Evolutionary conservation across 2,888 invertebrate genomes (phyloP).

Genomic region (Amaurobius ferox): DNA sequence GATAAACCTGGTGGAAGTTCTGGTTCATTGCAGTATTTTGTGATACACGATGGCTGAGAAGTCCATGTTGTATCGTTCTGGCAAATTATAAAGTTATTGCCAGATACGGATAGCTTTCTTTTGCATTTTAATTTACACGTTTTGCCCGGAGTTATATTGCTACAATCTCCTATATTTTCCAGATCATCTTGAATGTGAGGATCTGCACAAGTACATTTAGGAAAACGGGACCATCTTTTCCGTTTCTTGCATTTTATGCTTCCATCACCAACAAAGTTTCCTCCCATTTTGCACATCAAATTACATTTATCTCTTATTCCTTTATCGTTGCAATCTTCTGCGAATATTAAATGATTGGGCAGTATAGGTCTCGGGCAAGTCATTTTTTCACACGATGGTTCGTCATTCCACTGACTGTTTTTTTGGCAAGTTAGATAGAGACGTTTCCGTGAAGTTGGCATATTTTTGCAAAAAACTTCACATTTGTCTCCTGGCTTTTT

Average conservation of each 20-base stretch:
- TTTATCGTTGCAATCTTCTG: conserved; percentile 12
- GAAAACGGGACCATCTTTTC: neutral
- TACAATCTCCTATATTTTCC: conserved; percentile 4
- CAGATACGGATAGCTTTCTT: neutral
- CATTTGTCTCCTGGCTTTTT: conserved; percentile 15
- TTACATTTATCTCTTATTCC: neutral
- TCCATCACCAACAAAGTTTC: neutral
- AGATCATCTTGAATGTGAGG: neutral
- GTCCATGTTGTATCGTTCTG: conserved; percentile 13
- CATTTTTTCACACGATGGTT: neutral
- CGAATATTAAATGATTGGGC: neutral
- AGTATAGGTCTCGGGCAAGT: neutral
- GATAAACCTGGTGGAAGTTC: neutral
- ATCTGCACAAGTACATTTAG: conserved; percentile 9
- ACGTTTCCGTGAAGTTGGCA: neutral
- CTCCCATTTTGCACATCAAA: neutral
- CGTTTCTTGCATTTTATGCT: neutral
- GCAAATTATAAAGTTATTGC: neutral
- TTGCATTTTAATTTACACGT: neutral
- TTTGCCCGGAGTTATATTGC: neutral
- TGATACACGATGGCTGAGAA: conserved; percentile 6
- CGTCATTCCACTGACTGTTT: conserved; percentile 7
- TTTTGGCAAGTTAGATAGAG: neutral
- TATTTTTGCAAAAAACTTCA: neutral
- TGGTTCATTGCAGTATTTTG: neutral